phyloP scores from a whole-genome alignment of 1,140 invertebrate genomes.

The Stegodyphus dumicola region DNA sequence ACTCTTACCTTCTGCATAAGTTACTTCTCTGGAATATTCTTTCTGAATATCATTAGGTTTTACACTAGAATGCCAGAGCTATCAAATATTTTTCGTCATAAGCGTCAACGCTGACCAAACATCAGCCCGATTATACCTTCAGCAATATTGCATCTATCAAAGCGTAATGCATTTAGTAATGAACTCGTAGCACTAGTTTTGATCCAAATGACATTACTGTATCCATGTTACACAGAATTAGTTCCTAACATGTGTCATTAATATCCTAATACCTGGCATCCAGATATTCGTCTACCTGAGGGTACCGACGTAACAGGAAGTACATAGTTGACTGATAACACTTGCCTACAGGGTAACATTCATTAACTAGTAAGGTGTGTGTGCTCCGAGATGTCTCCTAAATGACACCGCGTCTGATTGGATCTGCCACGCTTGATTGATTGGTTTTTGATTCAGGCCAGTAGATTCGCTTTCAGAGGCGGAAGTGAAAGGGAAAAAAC shows the following conservation, averaged over 20 bases:
- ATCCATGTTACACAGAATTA: slow-evolving; percentile 50
- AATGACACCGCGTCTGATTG: slow-evolving; percentile 47
- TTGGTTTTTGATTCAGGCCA: slow-evolving; percentile 22
- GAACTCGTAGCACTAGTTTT: slow-evolving; percentile 44
- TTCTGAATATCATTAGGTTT: no score
- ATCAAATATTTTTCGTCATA: slow-evolving; percentile 24
- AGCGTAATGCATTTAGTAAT: slow-evolving; percentile 45
- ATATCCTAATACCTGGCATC: slow-evolving; percentile 46
- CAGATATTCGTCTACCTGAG: slow-evolving; percentile 48
- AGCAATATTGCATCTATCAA: slow-evolving; percentile 34
- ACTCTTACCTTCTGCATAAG: no score
- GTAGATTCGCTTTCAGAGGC: background rate
- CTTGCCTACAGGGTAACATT: slow-evolving; percentile 37
- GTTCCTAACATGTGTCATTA: slow-evolving; percentile 57
- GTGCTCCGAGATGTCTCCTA: slow-evolving; percentile 34
- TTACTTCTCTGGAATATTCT: no score
- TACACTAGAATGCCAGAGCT: no score
- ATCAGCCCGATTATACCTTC: slow-evolving; percentile 37
- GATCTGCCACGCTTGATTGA: slow-evolving; percentile 32
- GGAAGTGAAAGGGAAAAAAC: no score
- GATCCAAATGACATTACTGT: slow-evolving; percentile 52
- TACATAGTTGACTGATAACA: slow-evolving; percentile 47
- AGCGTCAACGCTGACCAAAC: slow-evolving; percentile 12
- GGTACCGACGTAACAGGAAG: slow-evolving; percentile 1
- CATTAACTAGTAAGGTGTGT: slow-evolving; percentile 43